Percentiles rank a stretch among this genome's conserved stretches.
Evolutionary conservation across 2,888 invertebrate species (phyloP).

Genomic region (Apomyelois bistriatella): DNA sequence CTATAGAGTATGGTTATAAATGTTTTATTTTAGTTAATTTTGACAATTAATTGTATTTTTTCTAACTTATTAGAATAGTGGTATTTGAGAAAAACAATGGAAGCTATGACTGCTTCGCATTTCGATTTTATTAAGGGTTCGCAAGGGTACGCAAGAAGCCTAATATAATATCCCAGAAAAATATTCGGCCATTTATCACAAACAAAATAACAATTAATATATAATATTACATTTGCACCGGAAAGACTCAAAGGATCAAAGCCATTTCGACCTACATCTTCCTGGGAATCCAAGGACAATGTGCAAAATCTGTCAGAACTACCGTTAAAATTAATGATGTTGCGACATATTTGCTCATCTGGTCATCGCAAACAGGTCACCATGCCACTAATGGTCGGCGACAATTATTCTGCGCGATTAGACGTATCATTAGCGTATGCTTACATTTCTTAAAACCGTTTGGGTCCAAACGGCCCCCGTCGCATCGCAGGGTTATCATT

Average conservation of each 20-base stretch:
- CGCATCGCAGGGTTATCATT: conserved; percentile 61
- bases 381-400: conserved; percentile 58
- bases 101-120: too few relatives aligned
- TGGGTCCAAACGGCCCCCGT: conserved; percentile 45
- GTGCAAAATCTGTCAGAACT: conserved; percentile 35
- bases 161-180: too few relatives aligned
- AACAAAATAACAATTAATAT: background rate
- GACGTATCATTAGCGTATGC: conserved; percentile 65
- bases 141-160: too few relatives aligned
- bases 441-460: conserved; percentile 59
- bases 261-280: background rate
- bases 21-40: too few relatives aligned
- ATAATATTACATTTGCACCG: background rate
- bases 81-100: too few relatives aligned
- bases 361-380: conserved; percentile 66
- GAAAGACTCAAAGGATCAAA: background rate
- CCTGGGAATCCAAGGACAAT: background rate
- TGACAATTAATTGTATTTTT: background rate
- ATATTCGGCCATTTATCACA: background rate
- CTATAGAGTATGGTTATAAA: background rate
- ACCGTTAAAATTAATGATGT: conserved; percentile 66
- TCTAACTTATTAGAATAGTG: too few relatives aligned
- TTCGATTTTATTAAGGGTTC: too few relatives aligned
- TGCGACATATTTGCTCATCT: conserved; percentile 66
- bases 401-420: conserved; percentile 71